These are phyloP conservation scores for Frieseomelitta varia DNA, from an alignment of 1,140 invertebrate species.

Conservation along the genomic window DNA sequence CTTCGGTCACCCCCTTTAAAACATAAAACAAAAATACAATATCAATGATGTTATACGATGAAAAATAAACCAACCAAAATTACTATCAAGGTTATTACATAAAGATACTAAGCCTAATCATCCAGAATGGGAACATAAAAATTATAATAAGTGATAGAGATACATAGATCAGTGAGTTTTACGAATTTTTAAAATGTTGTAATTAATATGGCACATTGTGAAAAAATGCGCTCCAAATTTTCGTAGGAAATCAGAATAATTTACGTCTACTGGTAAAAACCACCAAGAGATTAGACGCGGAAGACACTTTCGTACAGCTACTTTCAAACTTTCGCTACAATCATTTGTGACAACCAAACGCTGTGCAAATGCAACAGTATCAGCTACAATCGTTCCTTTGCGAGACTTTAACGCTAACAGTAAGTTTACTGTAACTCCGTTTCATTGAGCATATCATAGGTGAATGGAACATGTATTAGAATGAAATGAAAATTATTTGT, in stretches of 20 bases:
- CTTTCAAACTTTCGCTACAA: slow-evolving; percentile 57
- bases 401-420: slow-evolving; percentile 30
- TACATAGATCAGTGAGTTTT: slow-evolving; percentile 8
- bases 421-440: slow-evolving; percentile 20
- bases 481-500: slow-evolving; percentile 60
- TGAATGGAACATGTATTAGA: slow-evolving; percentile 26
- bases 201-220: slow-evolving; percentile 38
- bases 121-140: slow-evolving; percentile 1
- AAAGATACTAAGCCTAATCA: not conserved
- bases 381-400: not conserved
- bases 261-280: not conserved
- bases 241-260: not conserved
- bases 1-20: slow-evolving; percentile 72
- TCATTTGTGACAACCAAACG: slow-evolving; percentile 36
- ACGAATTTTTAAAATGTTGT: not conserved
- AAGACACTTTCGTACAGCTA: slow-evolving; percentile 48
- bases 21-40: slow-evolving; percentile 20
- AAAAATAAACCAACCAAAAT: slow-evolving; percentile 14
- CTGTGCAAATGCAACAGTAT: slow-evolving; percentile 12
- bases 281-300: slow-evolving; percentile 10
- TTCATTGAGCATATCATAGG: not conserved
- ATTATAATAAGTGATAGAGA: not conserved
- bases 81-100: slow-evolving; percentile 24
- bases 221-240: not conserved
- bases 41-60: not conserved